Evolutionary conservation across 2,797 vertebrate genomes (phyloP).

Genomic region (Syndactyla subalaris): DNA sequence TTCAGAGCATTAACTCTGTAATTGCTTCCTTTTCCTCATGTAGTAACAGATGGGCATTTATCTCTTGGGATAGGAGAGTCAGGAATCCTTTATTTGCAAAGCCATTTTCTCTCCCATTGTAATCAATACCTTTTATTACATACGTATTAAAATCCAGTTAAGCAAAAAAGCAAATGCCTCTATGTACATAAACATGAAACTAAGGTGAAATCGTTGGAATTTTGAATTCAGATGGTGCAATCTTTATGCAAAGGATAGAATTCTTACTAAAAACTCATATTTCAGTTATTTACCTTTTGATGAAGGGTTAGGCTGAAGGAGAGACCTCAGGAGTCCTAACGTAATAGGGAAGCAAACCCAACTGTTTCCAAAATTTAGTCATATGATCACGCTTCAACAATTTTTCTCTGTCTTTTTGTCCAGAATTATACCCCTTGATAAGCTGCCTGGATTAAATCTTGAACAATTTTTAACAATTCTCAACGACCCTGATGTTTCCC

Average conservation of each 20-base stretch:
- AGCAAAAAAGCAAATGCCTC: background rate
- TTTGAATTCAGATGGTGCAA: background rate
- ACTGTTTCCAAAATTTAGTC: background rate
- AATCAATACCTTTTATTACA: constrained; percentile 25
- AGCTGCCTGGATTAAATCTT: background rate
- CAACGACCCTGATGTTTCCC: accelerated
- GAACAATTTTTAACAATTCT: background rate
- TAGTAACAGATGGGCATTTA: background rate
- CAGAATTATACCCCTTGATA: background rate
- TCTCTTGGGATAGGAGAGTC: constrained; percentile 30
- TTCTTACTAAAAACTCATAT: background rate
- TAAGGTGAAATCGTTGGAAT: background rate
- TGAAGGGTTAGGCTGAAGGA: background rate
- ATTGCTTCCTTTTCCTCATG: background rate
- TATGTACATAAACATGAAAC: background rate
- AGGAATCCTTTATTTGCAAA: background rate
- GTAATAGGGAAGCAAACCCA: background rate
- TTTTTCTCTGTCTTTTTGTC: background rate
- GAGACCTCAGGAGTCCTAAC: background rate
- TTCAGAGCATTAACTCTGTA: constrained; percentile 39
- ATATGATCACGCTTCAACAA: background rate
- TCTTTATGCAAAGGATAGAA: background rate
- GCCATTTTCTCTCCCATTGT: background rate
- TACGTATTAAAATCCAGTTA: background rate
- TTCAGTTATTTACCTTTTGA: background rate